These are phyloP conservation scores for Garra rufa DNA, from an alignment of 2,113 vertebrate species.

Conservation along the genomic window DNA sequence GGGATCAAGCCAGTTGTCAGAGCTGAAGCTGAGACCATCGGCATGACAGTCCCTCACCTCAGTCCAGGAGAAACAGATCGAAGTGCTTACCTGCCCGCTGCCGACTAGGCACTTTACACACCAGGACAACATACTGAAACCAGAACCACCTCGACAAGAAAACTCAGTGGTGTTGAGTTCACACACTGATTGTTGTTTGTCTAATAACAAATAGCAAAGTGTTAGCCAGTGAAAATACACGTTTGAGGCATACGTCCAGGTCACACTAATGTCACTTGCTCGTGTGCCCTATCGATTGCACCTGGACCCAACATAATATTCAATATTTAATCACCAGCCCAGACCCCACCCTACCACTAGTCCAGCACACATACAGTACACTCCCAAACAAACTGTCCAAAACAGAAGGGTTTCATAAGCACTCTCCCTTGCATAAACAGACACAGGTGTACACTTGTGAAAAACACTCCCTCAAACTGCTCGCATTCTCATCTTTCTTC, in stretches of 20 bases:
- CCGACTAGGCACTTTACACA: constrained; percentile 53
- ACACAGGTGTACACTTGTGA: constrained; percentile 48
- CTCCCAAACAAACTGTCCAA: constrained; percentile 50
- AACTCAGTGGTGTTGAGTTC: constrained; percentile 28
- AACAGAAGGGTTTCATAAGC: constrained; percentile 47
- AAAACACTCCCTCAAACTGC: constrained; percentile 24
- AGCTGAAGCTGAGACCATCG: constrained; percentile 50
- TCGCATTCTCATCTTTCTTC: not conserved
- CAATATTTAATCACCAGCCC: constrained; percentile 78
- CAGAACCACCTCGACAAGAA: constrained; percentile 37
- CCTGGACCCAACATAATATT: constrained; percentile 74
- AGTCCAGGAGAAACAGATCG: constrained; percentile 61
- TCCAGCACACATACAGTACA: constrained; percentile 41
- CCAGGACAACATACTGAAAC: constrained; percentile 39
- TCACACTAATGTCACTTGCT: constrained; percentile 46
- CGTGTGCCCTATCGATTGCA: constrained; percentile 69
- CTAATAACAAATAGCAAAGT: constrained; percentile 1
- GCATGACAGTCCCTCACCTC: constrained; percentile 50
- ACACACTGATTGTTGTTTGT: constrained; percentile 18
- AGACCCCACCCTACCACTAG: constrained; percentile 59
- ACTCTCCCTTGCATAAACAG: constrained; percentile 47
- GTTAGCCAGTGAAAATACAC: constrained; percentile 2
- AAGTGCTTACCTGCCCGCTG: constrained; percentile 58
- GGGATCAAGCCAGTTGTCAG: constrained; percentile 43
- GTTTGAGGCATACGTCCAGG: constrained; percentile 22